Evolutionary conservation across 2,888 invertebrate genomes (phyloP).

Genomic region (Anthoptus insignis): DNA sequence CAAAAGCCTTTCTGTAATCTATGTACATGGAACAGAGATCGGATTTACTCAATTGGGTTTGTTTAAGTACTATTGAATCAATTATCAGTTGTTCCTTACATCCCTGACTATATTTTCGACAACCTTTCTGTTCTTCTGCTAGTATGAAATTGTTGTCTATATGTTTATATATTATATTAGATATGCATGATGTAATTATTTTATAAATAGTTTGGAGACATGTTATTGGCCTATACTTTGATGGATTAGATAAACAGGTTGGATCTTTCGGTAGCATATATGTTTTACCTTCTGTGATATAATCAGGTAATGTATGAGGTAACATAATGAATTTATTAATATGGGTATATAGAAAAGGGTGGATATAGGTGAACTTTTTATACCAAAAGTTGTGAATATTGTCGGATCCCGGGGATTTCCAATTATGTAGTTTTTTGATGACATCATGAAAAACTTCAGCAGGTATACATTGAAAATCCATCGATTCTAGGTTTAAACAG

Average conservation of each 20-base stretch:
- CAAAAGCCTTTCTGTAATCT: no score
- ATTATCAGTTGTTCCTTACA: no score
- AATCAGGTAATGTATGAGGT: neutral
- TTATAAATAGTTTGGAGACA: no score
- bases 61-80: no score
- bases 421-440: conserved; percentile 4
- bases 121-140: no score
- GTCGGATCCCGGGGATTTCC: conserved; percentile 8
- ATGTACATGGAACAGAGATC: no score
- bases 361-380: conserved; percentile 23
- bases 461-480: neutral
- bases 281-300: neutral
- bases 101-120: no score
- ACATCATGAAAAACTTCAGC: neutral
- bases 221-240: conserved; percentile 18
- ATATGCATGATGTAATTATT: no score
- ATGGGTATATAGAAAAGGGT: neutral
- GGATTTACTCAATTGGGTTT: no score
- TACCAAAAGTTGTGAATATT: conserved; percentile 35
- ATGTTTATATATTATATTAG: no score
- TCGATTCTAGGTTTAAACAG: neutral
- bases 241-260: neutral
- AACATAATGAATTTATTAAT: conserved; percentile 10
- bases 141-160: no score
- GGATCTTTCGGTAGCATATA: conserved; percentile 8